Evolutionary conservation across 2,113 vertebrate species (phyloP).

Genomic region (Melanotaenia duboulayi): DNA sequence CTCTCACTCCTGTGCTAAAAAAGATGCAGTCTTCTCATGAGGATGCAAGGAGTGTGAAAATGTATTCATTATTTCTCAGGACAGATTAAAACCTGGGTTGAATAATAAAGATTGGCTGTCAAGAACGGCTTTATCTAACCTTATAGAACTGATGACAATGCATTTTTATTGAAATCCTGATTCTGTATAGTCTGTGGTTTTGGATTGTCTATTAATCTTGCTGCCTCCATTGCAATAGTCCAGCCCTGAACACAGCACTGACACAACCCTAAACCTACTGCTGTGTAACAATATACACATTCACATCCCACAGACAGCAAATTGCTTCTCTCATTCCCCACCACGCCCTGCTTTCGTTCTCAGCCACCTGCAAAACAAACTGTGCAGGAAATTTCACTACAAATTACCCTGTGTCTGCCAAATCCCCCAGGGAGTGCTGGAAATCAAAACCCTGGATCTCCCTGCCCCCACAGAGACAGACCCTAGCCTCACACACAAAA

Average conservation of each 20-base stretch:
- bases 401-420: conserved; percentile 83
- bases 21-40: conserved; percentile 7
- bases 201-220: neutral
- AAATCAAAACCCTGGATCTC: conserved; percentile 75
- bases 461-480: conserved; percentile 61
- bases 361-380: conserved; percentile 85
- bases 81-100: neutral
- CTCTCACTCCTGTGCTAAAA: conserved; percentile 18
- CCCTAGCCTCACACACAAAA: conserved; percentile 36
- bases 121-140: neutral
- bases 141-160: neutral
- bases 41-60: neutral
- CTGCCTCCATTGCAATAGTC: conserved; percentile 31
- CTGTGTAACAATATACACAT: conserved; percentile 77
- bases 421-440: conserved; percentile 76
- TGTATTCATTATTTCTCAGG: neutral
- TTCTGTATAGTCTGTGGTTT: neutral
- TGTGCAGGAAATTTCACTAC: conserved; percentile 84
- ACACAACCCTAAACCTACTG: conserved; percentile 57
- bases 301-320: conserved; percentile 80
- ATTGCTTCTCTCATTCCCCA: conserved; percentile 82
- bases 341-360: conserved; percentile 78
- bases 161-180: neutral
- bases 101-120: neutral
- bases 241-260: conserved; percentile 44